These are phyloP conservation scores for Helleia helle DNA, from an alignment of 2,888 invertebrate species.

Conservation along the genomic window DNA sequence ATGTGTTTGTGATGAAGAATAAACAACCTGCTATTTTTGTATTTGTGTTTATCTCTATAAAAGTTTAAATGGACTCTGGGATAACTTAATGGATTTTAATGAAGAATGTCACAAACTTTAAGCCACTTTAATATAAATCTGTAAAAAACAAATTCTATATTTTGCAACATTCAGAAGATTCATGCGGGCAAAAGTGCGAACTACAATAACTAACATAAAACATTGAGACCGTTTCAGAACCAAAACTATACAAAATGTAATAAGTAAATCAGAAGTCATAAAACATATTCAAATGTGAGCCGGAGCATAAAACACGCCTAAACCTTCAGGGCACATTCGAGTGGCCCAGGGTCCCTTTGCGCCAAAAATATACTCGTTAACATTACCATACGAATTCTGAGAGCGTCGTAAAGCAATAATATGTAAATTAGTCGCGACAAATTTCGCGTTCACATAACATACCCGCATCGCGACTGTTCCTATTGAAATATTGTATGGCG, in stretches of 20 bases:
- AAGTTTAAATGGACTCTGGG: no score
- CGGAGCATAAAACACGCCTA: constrained; percentile 29
- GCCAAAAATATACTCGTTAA: constrained; percentile 41
- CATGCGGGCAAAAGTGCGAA: no score
- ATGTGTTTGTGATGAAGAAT: no score
- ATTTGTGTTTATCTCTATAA: no score
- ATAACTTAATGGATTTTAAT: no score
- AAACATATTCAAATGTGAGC: constrained; percentile 19
- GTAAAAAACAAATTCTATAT: no score
- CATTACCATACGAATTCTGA: constrained; percentile 61
- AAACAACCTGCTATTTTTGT: no score
- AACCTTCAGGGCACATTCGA: constrained; percentile 36
- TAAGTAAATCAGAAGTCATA: constrained; percentile 2
- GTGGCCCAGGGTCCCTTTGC: constrained; percentile 33
- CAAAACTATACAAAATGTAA: neutral
- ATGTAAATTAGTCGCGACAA: constrained; percentile 41
- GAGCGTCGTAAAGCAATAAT: constrained; percentile 62
- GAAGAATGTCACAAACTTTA: no score
- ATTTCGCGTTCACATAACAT: constrained; percentile 6
- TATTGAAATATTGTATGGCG: no score
- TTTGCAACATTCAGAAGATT: no score
- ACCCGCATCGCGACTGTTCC: neutral
- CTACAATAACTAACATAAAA: no score
- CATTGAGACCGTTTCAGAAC: neutral
- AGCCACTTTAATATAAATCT: no score